These are phyloP conservation scores for Myiothlypis coronata DNA, from an alignment of 2,797 vertebrate species.

Conservation along the genomic window DNA sequence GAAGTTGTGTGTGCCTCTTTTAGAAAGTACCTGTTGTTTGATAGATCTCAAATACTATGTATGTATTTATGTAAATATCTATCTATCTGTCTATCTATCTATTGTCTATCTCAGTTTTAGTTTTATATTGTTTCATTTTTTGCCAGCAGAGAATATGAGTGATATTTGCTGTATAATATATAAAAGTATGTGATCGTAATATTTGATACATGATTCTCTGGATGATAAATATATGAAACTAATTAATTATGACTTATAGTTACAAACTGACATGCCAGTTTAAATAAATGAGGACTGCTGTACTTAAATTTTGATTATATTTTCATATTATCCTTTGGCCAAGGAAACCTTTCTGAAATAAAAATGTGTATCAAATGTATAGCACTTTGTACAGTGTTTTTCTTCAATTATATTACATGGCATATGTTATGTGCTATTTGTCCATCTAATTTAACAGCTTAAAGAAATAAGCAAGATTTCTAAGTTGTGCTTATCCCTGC, in stretches of 20 bases:
- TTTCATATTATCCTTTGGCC: not conserved
- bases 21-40: not conserved
- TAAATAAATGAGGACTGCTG: not conserved
- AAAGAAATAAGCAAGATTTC: not conserved
- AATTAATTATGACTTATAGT: not conserved
- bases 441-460: not conserved
- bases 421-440: not conserved
- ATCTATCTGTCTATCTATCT: not conserved
- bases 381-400: not conserved
- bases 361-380: not conserved
- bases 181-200: not conserved
- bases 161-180: not conserved
- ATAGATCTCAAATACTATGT: not conserved
- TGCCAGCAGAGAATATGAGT: not conserved
- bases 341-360: not conserved
- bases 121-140: not conserved
- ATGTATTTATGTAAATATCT: accelerated
- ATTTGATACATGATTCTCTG: not conserved
- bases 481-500: not conserved
- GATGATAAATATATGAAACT: not conserved
- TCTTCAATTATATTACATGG: not conserved
- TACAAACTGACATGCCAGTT: not conserved
- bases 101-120: not conserved
- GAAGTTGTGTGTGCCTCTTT: not conserved
- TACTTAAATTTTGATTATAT: not conserved